These are phyloP conservation scores for Drepanosiphum platanoidis DNA, from an alignment of 2,888 invertebrate species.

Conservation along the genomic window DNA sequence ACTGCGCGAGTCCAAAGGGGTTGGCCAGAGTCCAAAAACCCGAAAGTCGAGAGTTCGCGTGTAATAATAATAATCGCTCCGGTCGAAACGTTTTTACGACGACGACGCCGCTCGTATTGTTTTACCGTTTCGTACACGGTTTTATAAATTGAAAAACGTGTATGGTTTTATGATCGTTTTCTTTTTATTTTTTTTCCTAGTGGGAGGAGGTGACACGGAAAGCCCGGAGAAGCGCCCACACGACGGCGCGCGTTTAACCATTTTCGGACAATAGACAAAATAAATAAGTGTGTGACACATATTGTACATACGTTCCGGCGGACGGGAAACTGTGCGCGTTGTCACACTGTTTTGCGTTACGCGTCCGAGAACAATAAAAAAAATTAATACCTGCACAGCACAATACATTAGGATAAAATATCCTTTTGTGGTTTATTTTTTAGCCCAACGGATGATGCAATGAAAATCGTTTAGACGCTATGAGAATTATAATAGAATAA, in stretches of 20 bases:
- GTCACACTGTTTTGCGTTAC: no score
- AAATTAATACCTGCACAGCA: not conserved
- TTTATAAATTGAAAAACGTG: not conserved
- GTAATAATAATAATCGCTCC: constrained; percentile 27
- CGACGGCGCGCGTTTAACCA: not conserved
- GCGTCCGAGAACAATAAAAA: not conserved
- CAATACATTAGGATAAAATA: not conserved
- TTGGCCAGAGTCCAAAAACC: constrained; percentile 19
- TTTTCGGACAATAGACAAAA: not conserved
- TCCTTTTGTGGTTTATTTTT: not conserved
- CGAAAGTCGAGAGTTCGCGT: not conserved
- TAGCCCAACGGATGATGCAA: not conserved
- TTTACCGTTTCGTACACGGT: not conserved
- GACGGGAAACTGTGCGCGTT: not conserved
- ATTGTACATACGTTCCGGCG: not conserved
- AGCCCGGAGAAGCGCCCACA: not conserved
- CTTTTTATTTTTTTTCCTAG: not conserved
- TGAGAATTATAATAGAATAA: not conserved
- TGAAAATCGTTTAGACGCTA: not conserved
- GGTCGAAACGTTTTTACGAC: not conserved
- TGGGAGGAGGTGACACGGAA: not conserved
- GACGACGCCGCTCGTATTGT: not conserved
- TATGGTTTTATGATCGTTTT: not conserved
- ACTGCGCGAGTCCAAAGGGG: not conserved
- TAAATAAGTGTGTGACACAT: not conserved